phyloP scores from a whole-genome alignment of 1,140 invertebrate species.

The Bombus turneri region DNA sequence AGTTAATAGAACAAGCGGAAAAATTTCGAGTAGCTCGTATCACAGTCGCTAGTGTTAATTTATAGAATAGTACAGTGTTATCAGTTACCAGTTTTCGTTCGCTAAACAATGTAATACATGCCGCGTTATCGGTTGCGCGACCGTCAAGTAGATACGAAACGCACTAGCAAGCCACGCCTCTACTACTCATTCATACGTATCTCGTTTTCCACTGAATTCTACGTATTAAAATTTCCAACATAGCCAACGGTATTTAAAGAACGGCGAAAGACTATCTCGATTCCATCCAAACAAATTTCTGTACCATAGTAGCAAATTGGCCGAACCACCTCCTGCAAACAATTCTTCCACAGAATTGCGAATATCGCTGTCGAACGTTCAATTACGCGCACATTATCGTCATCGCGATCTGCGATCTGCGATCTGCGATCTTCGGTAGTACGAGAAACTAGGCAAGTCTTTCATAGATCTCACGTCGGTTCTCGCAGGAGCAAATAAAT shows the following conservation, averaged over 20 bases:
- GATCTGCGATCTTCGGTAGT: background rate
- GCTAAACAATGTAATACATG: too few relatives aligned
- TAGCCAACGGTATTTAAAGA: background rate
- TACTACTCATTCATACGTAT: too few relatives aligned
- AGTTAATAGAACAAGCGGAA: background rate
- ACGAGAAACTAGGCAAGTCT: background rate
- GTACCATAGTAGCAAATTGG: background rate
- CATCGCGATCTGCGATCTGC: background rate
- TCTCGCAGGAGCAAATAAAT: conserved; percentile 5
- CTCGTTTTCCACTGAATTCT: background rate
- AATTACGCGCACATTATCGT: background rate
- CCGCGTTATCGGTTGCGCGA: too few relatives aligned
- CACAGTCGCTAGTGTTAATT: too few relatives aligned
- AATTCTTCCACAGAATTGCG: background rate
- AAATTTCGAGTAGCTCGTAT: too few relatives aligned
- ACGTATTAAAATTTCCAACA: background rate
- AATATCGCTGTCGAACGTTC: background rate
- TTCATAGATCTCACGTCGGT: background rate
- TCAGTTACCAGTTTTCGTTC: too few relatives aligned
- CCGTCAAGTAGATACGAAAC: background rate
- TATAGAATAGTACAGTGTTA: too few relatives aligned
- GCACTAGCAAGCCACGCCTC: background rate
- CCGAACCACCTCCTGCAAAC: background rate
- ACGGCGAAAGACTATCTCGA: background rate
- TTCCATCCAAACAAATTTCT: background rate